Evolutionary conservation across 2,113 vertebrate genomes (phyloP), one percentile per base, ranked within the genome.

Genomic region (Percina caprodes): DNA sequence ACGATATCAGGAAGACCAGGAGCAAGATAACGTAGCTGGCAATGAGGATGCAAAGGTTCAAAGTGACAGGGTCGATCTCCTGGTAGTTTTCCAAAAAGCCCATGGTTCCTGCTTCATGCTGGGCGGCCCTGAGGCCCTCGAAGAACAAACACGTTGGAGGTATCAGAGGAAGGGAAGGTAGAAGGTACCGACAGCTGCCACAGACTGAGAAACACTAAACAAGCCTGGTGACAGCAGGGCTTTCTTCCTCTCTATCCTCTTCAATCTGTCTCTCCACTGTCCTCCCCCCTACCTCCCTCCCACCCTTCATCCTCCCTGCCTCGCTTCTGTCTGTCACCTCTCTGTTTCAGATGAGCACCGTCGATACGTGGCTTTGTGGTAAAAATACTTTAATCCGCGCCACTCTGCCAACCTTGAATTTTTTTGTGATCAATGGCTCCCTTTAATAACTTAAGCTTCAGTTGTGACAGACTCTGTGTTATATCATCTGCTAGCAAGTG

Each of bases 11-110:
- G 93, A 99, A 99, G 75, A 99, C 96, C 86, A 99, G 93, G 24
- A 99, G 97, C 87, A 99, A 86, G 94, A 99, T 98, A 65, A 98
- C 95, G 72, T 99, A 99, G 94, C 98, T 99, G 45, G 96, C 93
- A 0, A 99, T 96, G 1, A 99, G 94, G 93, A 99, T 99, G 92
- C 98, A 97, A 71, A 99, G 95, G 92, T 99, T 99, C 93, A 99
- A 91, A 74, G 97, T 99, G 88, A 99, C 97, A 0, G 98, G 98
- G 87, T 99, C 97, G 42, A 99, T 97, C 94, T 99, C 98, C 92
- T 98, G 87, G 88, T 97, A 98, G 93, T 98, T 97, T 82, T 97
- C 97, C 96, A 97, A 97, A 93, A 95, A 94, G 91, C 96, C 95
- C 96, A 97, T 97, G 69, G 89, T 86, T 84, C n/a, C 77, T 13